Evolutionary conservation across 2,113 vertebrate species (phyloP).

Genomic region (Corythaixoides concolor): DNA sequence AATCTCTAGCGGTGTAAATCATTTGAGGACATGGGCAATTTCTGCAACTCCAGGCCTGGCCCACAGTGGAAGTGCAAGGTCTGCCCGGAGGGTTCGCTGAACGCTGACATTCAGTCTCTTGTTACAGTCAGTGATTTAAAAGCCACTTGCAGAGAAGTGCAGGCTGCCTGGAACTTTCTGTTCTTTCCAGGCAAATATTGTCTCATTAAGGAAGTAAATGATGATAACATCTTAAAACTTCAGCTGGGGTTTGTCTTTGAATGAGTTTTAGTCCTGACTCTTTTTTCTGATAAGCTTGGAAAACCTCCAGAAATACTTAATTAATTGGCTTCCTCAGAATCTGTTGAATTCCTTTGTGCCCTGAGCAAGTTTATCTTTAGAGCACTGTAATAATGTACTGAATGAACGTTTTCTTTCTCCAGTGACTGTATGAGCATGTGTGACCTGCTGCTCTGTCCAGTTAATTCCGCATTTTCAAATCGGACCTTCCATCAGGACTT

Average conservation of each 20-base stretch:
- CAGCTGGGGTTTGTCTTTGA: background rate
- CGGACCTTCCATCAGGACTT: background rate
- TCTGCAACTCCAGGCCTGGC: background rate
- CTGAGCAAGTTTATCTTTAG: background rate
- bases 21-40: fast-evolving
- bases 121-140: background rate
- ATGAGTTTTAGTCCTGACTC: background rate
- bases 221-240: background rate
- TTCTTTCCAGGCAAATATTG: background rate
- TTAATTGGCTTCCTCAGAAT: conserved; percentile 14
- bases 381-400: background rate
- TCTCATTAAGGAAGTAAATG: background rate
- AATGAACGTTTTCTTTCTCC: background rate
- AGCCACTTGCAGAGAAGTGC: background rate
- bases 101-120: background rate
- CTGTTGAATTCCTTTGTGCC: background rate
- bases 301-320: background rate
- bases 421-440: fast-evolving
- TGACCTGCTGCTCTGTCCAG: background rate
- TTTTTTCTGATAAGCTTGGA: background rate
- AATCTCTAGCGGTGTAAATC: background rate
- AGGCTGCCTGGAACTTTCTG: background rate
- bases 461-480: background rate
- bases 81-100: background rate
- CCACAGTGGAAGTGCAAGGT: fast-evolving